Evolutionary conservation across 1,140 invertebrate species (phyloP).

Genomic region (Dolichoris vasculosae): DNA sequence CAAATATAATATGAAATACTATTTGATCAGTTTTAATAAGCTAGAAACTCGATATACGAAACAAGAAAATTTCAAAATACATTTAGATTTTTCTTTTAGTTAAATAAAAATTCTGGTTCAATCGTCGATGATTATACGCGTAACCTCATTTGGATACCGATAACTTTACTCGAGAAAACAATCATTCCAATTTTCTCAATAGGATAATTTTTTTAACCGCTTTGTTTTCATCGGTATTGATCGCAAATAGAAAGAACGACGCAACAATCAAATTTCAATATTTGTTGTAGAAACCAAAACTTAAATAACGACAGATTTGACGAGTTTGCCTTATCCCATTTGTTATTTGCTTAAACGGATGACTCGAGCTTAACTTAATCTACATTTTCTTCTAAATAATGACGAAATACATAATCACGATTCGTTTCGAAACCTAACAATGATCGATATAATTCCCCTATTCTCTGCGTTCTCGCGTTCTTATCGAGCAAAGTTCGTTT

Average conservation of each 20-base stretch:
- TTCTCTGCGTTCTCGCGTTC: background rate
- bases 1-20: background rate
- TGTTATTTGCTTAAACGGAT: background rate
- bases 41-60: background rate
- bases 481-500: background rate
- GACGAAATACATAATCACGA: background rate
- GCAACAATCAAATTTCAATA: no score
- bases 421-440: background rate
- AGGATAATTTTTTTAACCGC: no score
- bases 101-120: no score
- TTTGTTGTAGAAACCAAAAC: background rate
- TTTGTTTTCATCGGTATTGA: no score
- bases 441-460: background rate
- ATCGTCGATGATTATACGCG: background rate
- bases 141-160: background rate
- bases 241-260: no score
- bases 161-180: background rate
- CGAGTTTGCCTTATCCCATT: no score
- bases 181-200: no score
- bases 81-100: no score
- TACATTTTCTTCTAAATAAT: background rate
- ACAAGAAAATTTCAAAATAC: no score
- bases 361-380: background rate
- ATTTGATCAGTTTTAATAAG: background rate
- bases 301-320: background rate